A percentile compares a stretch with the other conserved stretches of the same genome.
Conservation (phyloP, 53 echinoderm and acorn worm genomes). For the Pentamera pediparva region DNA sequence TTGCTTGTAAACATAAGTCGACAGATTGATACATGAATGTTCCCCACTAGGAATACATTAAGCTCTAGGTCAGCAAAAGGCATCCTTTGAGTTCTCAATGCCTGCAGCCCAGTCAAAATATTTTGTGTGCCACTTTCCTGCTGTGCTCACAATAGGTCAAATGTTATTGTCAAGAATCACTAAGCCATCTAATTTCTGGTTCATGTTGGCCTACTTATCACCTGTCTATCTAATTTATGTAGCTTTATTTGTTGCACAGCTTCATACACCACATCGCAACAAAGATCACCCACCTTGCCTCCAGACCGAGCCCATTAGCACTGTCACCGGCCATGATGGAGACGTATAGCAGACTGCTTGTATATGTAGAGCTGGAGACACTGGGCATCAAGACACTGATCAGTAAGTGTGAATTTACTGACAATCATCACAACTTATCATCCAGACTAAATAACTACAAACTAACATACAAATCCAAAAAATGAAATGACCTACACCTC, state of each 20-base stretch:
- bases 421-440: too few relatives aligned
- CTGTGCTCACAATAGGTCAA: too few relatives aligned
- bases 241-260: conserved; percentile 21
- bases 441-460: too few relatives aligned
- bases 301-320: conserved; percentile 23
- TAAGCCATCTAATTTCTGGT: background rate
- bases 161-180: too few relatives aligned
- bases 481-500: background rate
- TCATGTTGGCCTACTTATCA: background rate
- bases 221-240: background rate
- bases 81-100: too few relatives aligned
- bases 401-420: conserved; percentile 68
- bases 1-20: too few relatives aligned
- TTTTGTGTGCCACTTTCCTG: too few relatives aligned
- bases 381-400: conserved; percentile 94
- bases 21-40: background rate
- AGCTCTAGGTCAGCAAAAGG: background rate
- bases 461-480: background rate
- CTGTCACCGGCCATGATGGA: conserved; percentile 84
- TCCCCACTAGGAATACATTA: background rate
- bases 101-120: too few relatives aligned
- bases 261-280: conserved; percentile 79
- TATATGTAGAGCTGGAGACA: conserved; percentile 90
- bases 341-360: conserved; percentile 91
- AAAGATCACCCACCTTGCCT: conserved; percentile 58